A percentile compares a stretch with the other conserved stretches of the same genome.
Conservation (phyloP, 2,113 vertebrate genomes). For the Stigmatopora argus region DNA sequence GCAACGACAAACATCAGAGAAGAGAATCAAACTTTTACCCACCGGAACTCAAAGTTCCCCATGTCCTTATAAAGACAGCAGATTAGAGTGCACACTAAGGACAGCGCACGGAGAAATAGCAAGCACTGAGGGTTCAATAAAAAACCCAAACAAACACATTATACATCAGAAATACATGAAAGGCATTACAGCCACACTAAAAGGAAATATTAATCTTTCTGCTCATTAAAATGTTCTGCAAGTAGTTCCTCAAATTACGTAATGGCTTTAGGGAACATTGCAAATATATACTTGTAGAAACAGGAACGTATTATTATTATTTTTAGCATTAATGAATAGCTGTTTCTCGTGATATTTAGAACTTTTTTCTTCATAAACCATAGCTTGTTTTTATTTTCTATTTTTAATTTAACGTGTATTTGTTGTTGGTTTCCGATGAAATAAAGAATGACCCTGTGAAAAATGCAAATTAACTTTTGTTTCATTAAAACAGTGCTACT, state of each 20-base stretch:
- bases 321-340: neutral
- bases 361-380: neutral
- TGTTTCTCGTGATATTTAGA: neutral
- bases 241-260: neutral
- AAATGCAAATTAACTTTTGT: too few species aligned
- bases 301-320: neutral
- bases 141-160: slow-evolving; percentile 22
- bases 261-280: neutral
- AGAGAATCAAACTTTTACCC: slow-evolving; percentile 41
- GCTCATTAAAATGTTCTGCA: neutral
- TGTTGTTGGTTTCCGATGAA: neutral
- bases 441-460: too few species aligned
- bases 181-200: neutral
- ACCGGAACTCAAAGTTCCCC: slow-evolving; percentile 31
- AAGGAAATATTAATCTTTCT: neutral
- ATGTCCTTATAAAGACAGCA: slow-evolving; percentile 62
- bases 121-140: slow-evolving; percentile 9
- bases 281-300: neutral
- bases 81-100: neutral
- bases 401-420: neutral
- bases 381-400: neutral
- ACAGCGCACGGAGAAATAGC: slow-evolving; percentile 4
- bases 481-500: too few species aligned
- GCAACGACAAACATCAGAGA: slow-evolving; percentile 40
- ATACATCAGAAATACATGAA: neutral